Base-by-base conservation (phyloP, 2,113 vertebrate genomes). In the Platysteira castanea region DNA sequence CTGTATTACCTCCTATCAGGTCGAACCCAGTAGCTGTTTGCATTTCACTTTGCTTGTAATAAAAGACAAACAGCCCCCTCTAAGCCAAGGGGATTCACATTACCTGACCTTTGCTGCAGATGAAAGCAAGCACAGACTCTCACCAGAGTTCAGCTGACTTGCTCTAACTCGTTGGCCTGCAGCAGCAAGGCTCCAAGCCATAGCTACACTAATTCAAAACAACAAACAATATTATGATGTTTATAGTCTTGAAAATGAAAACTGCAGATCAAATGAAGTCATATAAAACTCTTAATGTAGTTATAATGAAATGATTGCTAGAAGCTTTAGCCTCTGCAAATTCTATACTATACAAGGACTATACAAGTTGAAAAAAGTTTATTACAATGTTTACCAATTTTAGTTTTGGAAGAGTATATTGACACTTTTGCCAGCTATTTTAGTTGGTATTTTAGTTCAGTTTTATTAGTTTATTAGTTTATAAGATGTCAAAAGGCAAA, bases 111-210 rank as follows among this genome's bases (percentile, higher is more conserved):
- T 23, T 78, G 39, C 76, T 86, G 63, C 50, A 88, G 50, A 95
- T 63, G 39, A 93, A 90, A 93, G 90, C 53, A 49, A 83, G 57
- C 63, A 75, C 71, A 69, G 31, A 80, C 53, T 73, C 75, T 91
- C 84, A 88, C 20, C 59, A 85, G 70, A 90, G 74, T 42, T 85
- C 89, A 91, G 76, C 63, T 59, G 56, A 89, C 96, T 90, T 96
- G 93, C 77, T 2, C 1, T 31, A 78, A 92, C 96, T 84, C 86
- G 92, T 14, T 77, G 64, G 86, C 64, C 83, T 89, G 81, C 76
- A 92, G 93, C 59, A 94, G 79, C 44, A 87, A 88, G 52, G 64
- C 65, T 89, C 19, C 70, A 84, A 92, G 60, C 79, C 71, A 65
- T 6, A 53, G 61, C 71, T 84, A 37, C 9, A 17, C 76, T 64